Evolutionary conservation across 2,113 vertebrate species (phyloP), one percentile per base, ranked within the genome.

Genomic region (Todiramphus chloris): DNA sequence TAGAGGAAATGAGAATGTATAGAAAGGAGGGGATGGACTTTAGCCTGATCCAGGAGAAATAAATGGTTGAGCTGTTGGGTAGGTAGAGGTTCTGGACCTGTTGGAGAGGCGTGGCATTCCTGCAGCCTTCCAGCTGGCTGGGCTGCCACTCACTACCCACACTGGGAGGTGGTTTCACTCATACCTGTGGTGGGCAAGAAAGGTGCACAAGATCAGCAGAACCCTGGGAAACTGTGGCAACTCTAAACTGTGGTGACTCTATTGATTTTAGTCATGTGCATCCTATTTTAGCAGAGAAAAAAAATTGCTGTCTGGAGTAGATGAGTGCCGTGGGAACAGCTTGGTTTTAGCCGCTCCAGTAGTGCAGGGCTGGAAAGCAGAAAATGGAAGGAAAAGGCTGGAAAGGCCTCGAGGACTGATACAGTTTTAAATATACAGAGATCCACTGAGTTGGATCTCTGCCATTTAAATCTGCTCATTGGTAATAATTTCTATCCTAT

Each of bases 261-360:
- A 2, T 30, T 62, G 72, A 30, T 69, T 83, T 60, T 73, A 76
- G 41, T 77, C 44, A 25, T 1, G 8, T 2, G 6, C 68, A 27
- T 86, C 2, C 0, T 37, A 46, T 53, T 94, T 80, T 66, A 77
- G 27, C 31, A 48, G 79, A 82, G 39, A 73, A 33, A 13, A 66
- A 43, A 43, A 87, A 83, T 1, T 73, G 53, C 44, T 48, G 39
- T 64, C 35, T 80, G 75, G 58, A 80, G 73, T 62, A 69, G 69
- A 46, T 30, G 46, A 90, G 39, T 68, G 73, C 55, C 4, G 25
- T 50, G 53, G 76, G 76, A 96, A 69, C 91, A 93, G 95, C 83
- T 96, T 95, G 93, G 73, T 21, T 87, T 96, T 95, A 84, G 60
- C 73, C 0, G 28, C 81, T 95, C n/a, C 60, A 93, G 56, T 92